Conservation (phyloP, 2,888 invertebrate genomes). For the Xestia c-nigrum region DNA sequence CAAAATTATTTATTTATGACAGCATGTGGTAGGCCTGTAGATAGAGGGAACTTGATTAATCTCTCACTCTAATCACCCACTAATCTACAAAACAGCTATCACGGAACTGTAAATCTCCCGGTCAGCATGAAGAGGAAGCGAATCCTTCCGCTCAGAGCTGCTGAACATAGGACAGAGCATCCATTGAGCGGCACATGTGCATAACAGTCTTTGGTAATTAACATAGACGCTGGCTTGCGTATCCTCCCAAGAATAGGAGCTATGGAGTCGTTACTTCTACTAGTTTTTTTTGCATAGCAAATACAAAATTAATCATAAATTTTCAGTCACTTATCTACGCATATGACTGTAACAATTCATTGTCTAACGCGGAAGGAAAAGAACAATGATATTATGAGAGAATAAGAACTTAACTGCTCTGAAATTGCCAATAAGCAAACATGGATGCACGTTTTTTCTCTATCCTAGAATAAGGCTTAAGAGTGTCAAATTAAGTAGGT, state of each 20-base stretch:
- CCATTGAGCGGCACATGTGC: conserved; percentile 78
- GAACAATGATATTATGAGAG: background rate
- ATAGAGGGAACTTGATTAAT: background rate
- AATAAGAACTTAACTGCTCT: background rate
- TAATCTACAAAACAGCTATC: background rate
- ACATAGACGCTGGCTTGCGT: conserved; percentile 80
- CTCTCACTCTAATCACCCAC: background rate
- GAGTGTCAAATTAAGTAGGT: background rate
- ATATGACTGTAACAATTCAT: background rate
- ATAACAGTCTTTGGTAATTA: conserved; percentile 86
- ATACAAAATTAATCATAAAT: background rate
- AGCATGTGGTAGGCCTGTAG: background rate
- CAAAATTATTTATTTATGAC: no score
- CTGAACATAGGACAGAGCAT: conserved; percentile 56
- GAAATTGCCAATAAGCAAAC: background rate
- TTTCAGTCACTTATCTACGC: background rate
- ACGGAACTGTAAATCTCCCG: conserved; percentile 36
- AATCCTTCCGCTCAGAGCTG: conserved; percentile 62
- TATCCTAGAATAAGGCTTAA: background rate
- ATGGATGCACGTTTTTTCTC: background rate
- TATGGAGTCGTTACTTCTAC: conserved; percentile 68
- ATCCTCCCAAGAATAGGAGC: conserved; percentile 78
- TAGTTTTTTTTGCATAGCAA: background rate
- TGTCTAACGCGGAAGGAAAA: background rate
- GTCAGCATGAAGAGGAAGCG: conserved; percentile 58